These are phyloP conservation scores for Alsophila aescularia DNA, from an alignment of 2,888 invertebrate genomes.

Conservation along the genomic window DNA sequence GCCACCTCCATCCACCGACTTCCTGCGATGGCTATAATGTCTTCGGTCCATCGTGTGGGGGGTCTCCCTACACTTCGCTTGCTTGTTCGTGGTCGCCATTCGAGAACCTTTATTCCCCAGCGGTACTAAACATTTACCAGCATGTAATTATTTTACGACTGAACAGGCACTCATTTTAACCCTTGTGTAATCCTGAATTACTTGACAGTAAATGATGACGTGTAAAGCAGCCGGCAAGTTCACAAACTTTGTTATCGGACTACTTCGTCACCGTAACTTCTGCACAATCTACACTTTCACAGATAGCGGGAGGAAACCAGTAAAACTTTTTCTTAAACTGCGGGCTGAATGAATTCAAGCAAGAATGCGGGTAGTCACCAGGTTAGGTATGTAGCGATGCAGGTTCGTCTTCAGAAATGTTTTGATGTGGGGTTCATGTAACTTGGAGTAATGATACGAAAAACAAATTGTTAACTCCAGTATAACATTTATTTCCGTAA, in stretches of 20 bases:
- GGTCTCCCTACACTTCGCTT: too few relatives aligned
- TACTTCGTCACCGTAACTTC: slow-evolving; percentile 9
- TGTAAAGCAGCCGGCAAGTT: background rate
- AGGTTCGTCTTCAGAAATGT: background rate
- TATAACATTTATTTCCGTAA: too few relatives aligned
- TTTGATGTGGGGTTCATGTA: background rate
- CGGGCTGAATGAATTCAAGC: slow-evolving; percentile 10
- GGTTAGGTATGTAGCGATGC: slow-evolving; percentile 2
- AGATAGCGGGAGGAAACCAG: slow-evolving; percentile 1
- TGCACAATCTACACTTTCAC: slow-evolving; percentile 7
- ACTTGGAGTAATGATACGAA: too few relatives aligned
- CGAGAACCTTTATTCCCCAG: too few relatives aligned
- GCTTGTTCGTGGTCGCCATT: too few relatives aligned
- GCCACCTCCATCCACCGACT: too few relatives aligned
- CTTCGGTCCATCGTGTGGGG: too few relatives aligned
- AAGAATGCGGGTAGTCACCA: slow-evolving; percentile 24
- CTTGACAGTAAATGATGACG: background rate
- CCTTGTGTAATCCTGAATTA: background rate
- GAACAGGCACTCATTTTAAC: too few relatives aligned
- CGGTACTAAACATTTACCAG: too few relatives aligned
- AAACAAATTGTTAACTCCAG: too few relatives aligned
- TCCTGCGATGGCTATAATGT: too few relatives aligned
- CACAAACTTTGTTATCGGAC: slow-evolving; percentile 13
- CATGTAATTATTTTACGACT: too few relatives aligned
- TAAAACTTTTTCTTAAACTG: slow-evolving; percentile 23